Evolutionary conservation across 2,888 invertebrate species (phyloP).

Genomic region (Drosophila neonasuta): DNA sequence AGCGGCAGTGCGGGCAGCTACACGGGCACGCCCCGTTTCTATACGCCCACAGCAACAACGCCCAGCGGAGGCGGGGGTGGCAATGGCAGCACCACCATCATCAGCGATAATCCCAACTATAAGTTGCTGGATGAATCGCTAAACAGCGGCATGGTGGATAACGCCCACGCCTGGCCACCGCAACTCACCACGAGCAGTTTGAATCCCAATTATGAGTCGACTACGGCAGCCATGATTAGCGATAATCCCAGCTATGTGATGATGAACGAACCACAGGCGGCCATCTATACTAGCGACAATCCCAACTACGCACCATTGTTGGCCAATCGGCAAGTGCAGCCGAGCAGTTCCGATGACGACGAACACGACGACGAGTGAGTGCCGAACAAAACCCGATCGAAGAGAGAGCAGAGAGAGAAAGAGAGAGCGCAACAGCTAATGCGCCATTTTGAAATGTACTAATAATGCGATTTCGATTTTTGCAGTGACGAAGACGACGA

Average conservation of each 20-base stretch:
- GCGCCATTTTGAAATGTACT: not conserved
- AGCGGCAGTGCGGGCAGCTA: slow-evolving; percentile 79
- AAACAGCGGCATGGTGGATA: slow-evolving; percentile 44
- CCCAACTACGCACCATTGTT: slow-evolving; percentile 68
- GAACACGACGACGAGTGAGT: slow-evolving; percentile 49
- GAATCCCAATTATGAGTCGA: slow-evolving; percentile 76
- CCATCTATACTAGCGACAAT: slow-evolving; percentile 55
- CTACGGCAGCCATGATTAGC: slow-evolving; percentile 23
- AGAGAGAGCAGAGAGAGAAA: not conserved
- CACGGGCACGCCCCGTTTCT: slow-evolving; percentile 70
- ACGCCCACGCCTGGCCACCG: slow-evolving; percentile 31
- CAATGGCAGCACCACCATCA: slow-evolving; percentile 42
- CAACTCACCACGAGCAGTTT: slow-evolving; percentile 58
- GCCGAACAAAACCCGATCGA: not conserved
- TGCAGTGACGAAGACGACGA: slow-evolving; percentile 53
- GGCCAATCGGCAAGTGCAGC: slow-evolving; percentile 27
- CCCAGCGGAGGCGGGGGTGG: slow-evolving; percentile 45
- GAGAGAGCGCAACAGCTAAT: not conserved
- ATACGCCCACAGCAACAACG: slow-evolving; percentile 60
- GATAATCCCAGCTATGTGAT: slow-evolving; percentile 70
- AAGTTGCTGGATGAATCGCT: slow-evolving; percentile 74
- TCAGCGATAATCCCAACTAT: slow-evolving; percentile 79
- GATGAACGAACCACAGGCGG: slow-evolving; percentile 67
- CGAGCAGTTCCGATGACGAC: slow-evolving; percentile 55
- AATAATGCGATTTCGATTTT: not conserved